phyloP scores from a whole-genome alignment of 2,888 invertebrate genomes.

The Silvanus unidentatus region DNA sequence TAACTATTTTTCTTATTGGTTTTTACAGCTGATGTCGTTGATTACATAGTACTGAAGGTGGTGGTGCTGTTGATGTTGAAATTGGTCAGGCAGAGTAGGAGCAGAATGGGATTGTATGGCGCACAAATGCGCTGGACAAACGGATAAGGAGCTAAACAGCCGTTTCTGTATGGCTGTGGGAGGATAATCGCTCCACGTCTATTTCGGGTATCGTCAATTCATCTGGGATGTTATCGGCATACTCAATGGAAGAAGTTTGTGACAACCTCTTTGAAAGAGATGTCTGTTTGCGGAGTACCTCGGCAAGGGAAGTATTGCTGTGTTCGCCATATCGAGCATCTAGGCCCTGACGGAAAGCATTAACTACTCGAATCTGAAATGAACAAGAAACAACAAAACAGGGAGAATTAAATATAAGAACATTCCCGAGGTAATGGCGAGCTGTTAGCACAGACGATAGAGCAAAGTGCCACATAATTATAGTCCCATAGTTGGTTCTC shows the following conservation, averaged over 20 bases:
- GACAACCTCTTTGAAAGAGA: constrained; percentile 88
- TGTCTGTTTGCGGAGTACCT: constrained; percentile 90
- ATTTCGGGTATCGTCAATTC: constrained; percentile 86
- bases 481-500: constrained; percentile 31
- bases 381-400: constrained; percentile 49
- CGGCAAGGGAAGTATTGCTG: constrained; percentile 86
- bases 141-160: constrained; percentile 64
- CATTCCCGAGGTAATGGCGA: constrained; percentile 36
- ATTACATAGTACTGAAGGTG: constrained; percentile 1
- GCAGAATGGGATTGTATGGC: constrained; percentile 26
- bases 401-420: constrained; percentile 47
- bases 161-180: constrained; percentile 91
- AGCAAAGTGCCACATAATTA: constrained; percentile 38
- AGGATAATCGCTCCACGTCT: constrained; percentile 86
- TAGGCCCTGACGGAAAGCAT: constrained; percentile 99
- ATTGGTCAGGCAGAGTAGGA: constrained; percentile 25
- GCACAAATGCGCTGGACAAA: constrained; percentile 14
- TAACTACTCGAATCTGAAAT: constrained; percentile 99
- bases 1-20: constrained; percentile 10
- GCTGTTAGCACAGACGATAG: constrained; percentile 42
- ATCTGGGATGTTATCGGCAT: constrained; percentile 82
- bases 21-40: neutral
- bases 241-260: constrained; percentile 87
- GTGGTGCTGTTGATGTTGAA: constrained; percentile 12
- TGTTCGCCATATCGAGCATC: constrained; percentile 91